Percentiles rank a stretch among this genome's conserved stretches.
These are phyloP conservation scores for Cossypha heuglini DNA, from an alignment of 2,797 vertebrate species.

Conservation along the genomic window DNA sequence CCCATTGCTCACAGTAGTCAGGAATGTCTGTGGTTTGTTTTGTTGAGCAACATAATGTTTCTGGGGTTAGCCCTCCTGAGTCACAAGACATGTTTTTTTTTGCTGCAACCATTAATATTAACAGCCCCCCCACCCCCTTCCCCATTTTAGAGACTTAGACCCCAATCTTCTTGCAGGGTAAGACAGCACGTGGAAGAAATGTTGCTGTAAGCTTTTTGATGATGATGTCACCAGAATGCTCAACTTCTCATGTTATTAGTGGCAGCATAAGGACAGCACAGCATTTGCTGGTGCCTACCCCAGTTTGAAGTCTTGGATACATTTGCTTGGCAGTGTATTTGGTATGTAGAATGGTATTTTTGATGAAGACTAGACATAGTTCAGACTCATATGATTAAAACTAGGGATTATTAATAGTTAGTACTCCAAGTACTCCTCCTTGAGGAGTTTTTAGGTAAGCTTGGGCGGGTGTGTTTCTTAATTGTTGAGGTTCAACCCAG, in stretches of 20 bases:
- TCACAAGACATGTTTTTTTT: not conserved
- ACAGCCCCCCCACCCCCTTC: accelerated
- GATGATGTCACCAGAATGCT: not conserved
- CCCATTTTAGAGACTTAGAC: not conserved
- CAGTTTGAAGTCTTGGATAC: not conserved
- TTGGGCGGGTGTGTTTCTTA: not conserved
- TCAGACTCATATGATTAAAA: not conserved
- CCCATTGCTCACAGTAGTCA: accelerated
- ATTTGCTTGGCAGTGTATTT: not conserved
- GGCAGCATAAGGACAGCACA: not conserved
- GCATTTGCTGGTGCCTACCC: not conserved
- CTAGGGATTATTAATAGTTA: not conserved
- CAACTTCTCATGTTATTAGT: not conserved
- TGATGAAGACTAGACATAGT: not conserved
- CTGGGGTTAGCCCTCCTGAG: not conserved
- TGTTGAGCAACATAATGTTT: not conserved
- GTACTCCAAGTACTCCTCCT: not conserved
- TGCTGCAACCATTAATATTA: not conserved
- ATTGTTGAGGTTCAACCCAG: not conserved
- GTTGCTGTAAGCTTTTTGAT: not conserved
- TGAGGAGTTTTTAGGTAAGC: not conserved
- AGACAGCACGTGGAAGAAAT: not conserved
- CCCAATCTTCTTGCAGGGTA: not conserved
- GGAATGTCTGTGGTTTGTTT: not conserved
- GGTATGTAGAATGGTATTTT: not conserved